Base-by-base conservation (phyloP, 2,888 invertebrate species). In the Pteria penguin region DNA sequence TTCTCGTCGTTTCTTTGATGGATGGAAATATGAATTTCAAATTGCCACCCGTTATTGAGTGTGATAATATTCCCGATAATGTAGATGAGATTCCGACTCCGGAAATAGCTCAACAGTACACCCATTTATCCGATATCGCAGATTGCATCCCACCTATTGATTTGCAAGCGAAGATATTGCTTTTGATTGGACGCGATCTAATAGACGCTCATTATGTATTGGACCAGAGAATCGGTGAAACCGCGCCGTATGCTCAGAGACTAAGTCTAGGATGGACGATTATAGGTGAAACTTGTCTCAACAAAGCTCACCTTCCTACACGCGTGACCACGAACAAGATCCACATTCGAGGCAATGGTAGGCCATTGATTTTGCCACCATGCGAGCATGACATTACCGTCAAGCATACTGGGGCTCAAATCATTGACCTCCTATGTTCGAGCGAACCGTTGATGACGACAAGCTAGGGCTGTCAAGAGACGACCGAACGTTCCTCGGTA, bases 151-250 rank as follows among this genome's bases (percentile, higher is more conserved):
- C 74, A 18, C 60, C 65, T 1, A 27, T 57, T 31, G 63, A 70
- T 45, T 8, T 65, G 11, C 22, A 58, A 4, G 52, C 66, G 11
- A 52, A 70, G 33, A 75, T 71, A 54, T 32, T 26, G 24, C 66
- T 75, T 45, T 32, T 76, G 0, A 76, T 76, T 24, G 75, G 67
- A 11, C 65, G 75, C n/a, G 75, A 75, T 26, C 22, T 75, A 26
- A 45, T 61, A 5, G 32, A 58, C 11, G 70, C 70, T 0, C 75
- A 75, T 31, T 54, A 75, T n/a, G 66, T 75, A 8, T 24, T 60
- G 1, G 70, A 75, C 1, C 75, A 75, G 14, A 36, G 36, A 36
- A 66, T 66, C 33, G 58, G 70, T 2, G 0, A 36, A 2, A 26
- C 8, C 24, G 54, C 54, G 18, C 70, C 70, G 11, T 71, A 31